Percentiles rank a stretch among this genome's conserved stretches.
Conservation (phyloP, 2,888 invertebrate species). For the Imbricaverruca yamaguchii region DNA sequence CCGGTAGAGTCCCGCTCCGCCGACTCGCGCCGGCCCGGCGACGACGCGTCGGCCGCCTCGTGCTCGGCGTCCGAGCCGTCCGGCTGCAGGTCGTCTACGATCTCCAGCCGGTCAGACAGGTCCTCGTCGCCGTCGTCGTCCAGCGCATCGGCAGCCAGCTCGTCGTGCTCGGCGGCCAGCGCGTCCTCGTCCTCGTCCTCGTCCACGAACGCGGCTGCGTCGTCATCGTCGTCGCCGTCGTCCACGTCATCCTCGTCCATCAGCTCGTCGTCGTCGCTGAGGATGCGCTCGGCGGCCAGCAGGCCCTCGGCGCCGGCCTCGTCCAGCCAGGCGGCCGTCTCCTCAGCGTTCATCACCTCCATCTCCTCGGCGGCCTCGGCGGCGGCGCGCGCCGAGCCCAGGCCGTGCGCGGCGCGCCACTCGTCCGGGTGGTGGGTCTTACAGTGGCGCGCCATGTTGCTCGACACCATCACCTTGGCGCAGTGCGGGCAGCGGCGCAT, state of each 20-base stretch:
- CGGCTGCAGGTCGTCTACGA: not conserved
- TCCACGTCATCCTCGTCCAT: not conserved
- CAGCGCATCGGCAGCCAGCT: not conserved
- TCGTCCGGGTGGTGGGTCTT: constrained; percentile 4
- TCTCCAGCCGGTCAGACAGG: not conserved
- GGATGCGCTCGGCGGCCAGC: not conserved
- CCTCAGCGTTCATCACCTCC: constrained; percentile 12
- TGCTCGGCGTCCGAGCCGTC: not conserved
- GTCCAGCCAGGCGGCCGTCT: constrained; percentile 13
- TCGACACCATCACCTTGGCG: constrained; percentile 20
- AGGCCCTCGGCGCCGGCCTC: not conserved
- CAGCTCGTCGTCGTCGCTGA: not conserved
- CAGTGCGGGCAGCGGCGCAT: constrained; percentile 11
- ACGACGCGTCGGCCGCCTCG: not conserved
- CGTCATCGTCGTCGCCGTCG: not conserved
- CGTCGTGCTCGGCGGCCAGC: not conserved
- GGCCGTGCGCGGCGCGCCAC: constrained; percentile 2
- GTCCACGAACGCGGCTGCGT: not conserved
- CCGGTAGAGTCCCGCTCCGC: not conserved
- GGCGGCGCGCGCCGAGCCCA: not conserved
- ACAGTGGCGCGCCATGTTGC: constrained; percentile 21
- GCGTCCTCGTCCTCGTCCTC: not conserved
- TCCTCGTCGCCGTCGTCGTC: not conserved
- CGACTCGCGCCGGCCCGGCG: not conserved
- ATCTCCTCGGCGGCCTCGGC: not conserved